Conservation (phyloP, 2,888 invertebrate species). For the Ecliptopera silaceata region DNA sequence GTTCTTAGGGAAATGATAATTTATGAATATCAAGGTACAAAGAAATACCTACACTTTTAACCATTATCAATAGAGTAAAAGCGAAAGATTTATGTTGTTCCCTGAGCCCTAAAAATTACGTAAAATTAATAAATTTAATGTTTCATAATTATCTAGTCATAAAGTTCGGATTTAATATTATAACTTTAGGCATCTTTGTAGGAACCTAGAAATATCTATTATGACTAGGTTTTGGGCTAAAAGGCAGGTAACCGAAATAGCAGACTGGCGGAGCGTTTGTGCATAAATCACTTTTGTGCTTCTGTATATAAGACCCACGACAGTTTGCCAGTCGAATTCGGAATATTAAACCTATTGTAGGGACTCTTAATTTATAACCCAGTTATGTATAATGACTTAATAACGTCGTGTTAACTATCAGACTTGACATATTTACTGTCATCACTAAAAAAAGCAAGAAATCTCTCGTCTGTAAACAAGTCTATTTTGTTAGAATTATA, state of each 20-base stretch:
- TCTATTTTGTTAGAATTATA: too few relatives aligned
- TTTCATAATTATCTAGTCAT: too few relatives aligned
- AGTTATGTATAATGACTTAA: background rate
- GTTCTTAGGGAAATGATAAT: background rate
- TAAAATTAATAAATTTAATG: too few relatives aligned
- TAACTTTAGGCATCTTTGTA: too few relatives aligned
- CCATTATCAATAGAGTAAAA: background rate
- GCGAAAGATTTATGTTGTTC: too few relatives aligned
- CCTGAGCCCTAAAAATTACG: too few relatives aligned
- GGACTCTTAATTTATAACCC: conserved; percentile 19
- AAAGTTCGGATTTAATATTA: too few relatives aligned
- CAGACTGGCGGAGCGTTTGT: conserved; percentile 21
- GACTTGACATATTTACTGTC: too few relatives aligned
- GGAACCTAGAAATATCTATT: too few relatives aligned
- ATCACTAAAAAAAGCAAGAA: too few relatives aligned
- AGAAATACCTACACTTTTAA: background rate
- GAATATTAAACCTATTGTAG: conserved; percentile 24
- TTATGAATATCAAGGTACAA: background rate
- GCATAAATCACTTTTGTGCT: conserved; percentile 29
- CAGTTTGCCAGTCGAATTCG: conserved; percentile 7
- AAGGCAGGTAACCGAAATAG: conserved; percentile 1
- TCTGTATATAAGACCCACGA: conserved; percentile 14
- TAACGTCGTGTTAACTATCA: background rate
- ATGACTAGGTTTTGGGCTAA: background rate
- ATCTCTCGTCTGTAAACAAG: too few relatives aligned